Evolutionary conservation across 2,113 vertebrate species (phyloP).

Genomic region (Anguilla japonica): DNA sequence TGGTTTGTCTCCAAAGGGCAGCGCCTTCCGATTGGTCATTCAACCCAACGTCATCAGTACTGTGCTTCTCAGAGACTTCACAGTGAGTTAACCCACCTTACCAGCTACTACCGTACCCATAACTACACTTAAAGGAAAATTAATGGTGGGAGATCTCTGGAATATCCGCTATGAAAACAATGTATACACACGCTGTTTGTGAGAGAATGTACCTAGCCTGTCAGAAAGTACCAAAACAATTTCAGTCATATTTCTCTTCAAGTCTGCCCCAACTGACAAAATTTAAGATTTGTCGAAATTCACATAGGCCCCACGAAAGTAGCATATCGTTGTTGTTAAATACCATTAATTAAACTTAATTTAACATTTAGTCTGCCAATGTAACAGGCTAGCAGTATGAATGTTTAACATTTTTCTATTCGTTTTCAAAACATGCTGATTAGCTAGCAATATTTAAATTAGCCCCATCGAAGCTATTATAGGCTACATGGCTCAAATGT

Average conservation of each 20-base stretch:
- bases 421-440: background rate
- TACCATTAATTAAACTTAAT: background rate
- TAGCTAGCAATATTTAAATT: background rate
- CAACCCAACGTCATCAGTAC: conserved; percentile 87
- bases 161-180: conserved; percentile 50
- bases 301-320: background rate
- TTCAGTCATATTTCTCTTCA: background rate
- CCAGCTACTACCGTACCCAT: conserved; percentile 66
- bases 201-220: background rate
- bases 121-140: conserved; percentile 63
- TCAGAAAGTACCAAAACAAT: background rate
- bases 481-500: background rate
- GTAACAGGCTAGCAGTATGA: background rate
- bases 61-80: conserved; percentile 82
- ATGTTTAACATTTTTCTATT: background rate
- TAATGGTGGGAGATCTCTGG: conserved; percentile 70
- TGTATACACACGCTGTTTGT: conserved; percentile 26
- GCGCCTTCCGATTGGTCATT: conserved; percentile 93
- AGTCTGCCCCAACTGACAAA: background rate
- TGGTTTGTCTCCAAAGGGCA: conserved; percentile 98
- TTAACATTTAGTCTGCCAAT: background rate
- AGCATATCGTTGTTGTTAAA: background rate
- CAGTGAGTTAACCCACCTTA: conserved; percentile 85
- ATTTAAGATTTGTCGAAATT: background rate
- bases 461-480: background rate